Conservation (phyloP, 2,797 vertebrate genomes). For the Bovichtus diacanthus region DNA sequence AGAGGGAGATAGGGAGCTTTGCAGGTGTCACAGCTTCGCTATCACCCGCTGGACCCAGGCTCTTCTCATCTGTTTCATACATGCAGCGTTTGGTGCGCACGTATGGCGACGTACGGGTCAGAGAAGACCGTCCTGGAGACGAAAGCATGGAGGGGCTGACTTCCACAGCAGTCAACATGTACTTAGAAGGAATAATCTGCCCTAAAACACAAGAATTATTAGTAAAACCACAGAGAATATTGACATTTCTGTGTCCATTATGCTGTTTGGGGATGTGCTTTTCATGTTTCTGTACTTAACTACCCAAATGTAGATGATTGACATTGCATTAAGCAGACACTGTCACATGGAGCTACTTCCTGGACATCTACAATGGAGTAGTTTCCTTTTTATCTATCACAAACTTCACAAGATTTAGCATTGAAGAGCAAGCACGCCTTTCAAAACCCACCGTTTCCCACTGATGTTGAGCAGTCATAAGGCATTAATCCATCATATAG, state of each 20-base stretch:
- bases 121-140: neutral
- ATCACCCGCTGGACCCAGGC: constrained; percentile 53
- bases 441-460: neutral
- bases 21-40: constrained; percentile 37
- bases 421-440: constrained; percentile 28
- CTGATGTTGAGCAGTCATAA: constrained; percentile 20
- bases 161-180: neutral
- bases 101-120: neutral
- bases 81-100: neutral
- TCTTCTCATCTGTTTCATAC: neutral
- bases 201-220: neutral
- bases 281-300: neutral
- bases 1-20: constrained; percentile 55
- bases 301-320: neutral
- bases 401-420: constrained; percentile 20
- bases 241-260: neutral
- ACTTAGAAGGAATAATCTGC: neutral
- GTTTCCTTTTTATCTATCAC: neutral
- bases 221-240: neutral
- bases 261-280: neutral
- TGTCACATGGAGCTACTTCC: neutral
- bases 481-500: neutral
- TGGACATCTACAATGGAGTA: neutral
- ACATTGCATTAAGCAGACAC: too few relatives aligned
- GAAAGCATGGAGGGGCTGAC: neutral